These are phyloP conservation scores for Oncorhynchus kisutch DNA, from an alignment of 2,113 vertebrate species.

Conservation along the genomic window DNA sequence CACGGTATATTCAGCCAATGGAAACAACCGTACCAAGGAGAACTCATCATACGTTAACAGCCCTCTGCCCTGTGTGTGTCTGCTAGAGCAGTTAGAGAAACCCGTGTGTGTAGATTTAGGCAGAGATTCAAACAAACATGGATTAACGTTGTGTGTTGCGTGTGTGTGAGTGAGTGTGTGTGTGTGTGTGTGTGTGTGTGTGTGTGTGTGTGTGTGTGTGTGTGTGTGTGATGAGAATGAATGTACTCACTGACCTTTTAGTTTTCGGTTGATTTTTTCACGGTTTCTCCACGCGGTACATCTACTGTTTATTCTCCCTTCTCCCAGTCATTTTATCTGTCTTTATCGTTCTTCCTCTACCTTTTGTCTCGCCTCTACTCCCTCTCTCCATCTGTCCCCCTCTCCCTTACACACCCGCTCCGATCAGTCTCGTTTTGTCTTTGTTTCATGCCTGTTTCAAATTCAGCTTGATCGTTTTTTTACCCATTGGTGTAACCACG, in stretches of 20 bases:
- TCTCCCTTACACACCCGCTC: background rate
- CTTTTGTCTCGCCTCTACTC: background rate
- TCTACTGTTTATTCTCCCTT: background rate
- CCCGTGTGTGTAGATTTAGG: background rate
- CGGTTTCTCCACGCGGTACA: background rate
- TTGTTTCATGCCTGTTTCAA: too few species aligned
- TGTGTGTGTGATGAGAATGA: background rate
- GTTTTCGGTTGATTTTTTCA: too few species aligned
- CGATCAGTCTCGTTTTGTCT: too few species aligned
- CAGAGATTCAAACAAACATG: background rate
- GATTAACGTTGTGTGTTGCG: constrained; percentile 1
- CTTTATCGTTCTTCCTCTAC: background rate
- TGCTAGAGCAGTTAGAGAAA: background rate
- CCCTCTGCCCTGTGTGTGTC: background rate
- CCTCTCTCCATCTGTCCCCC: background rate
- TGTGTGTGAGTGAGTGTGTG: background rate
- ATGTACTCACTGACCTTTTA: background rate
- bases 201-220: background rate
- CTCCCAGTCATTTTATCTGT: background rate
- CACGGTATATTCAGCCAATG: background rate
- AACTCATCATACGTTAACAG: background rate
- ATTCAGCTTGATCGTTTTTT: too few species aligned
- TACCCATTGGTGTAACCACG: too few species aligned
- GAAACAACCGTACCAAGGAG: background rate
- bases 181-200: constrained; percentile 6